Conservation (phyloP, 2,113 vertebrate species). For the Pseudopipra pipra region DNA sequence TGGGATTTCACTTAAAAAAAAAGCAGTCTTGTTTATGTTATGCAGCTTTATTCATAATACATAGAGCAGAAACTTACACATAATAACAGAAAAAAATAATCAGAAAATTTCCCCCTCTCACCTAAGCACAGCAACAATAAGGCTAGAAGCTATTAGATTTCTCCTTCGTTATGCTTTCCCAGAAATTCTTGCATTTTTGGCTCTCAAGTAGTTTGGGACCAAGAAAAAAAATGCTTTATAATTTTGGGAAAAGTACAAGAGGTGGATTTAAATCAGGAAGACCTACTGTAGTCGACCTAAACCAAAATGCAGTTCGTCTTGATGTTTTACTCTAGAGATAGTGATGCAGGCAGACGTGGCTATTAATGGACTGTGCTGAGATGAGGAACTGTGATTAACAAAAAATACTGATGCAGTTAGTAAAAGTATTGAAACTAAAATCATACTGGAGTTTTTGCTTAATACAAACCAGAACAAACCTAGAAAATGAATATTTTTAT, state of each 20-base stretch:
- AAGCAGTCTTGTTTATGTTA: not conserved
- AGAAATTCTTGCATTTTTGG: not conserved
- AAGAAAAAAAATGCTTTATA: not conserved
- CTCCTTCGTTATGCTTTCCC: not conserved
- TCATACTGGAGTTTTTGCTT: not conserved
- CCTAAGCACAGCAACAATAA: not conserved
- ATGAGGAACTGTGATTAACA: not conserved
- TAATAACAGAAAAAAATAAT: not conserved
- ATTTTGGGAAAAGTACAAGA: not conserved
- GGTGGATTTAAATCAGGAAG: not conserved
- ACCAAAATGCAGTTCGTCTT: not conserved
- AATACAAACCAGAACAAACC: not conserved
- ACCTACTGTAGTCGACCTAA: not conserved
- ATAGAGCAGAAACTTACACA: not conserved
- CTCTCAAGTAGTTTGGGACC: not conserved
- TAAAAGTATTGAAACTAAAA: not conserved
- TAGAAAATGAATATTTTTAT: not conserved
- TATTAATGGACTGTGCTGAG: not conserved
- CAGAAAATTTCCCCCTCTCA: not conserved
- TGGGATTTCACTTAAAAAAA: not conserved
- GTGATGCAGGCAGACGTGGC: not conserved
- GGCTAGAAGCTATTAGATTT: not conserved
- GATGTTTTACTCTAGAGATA: not conserved
- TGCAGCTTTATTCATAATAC: not conserved
- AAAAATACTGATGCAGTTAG: not conserved